Conservation (phyloP, 2,888 invertebrate species). For the Drosophila lacicola region DNA sequence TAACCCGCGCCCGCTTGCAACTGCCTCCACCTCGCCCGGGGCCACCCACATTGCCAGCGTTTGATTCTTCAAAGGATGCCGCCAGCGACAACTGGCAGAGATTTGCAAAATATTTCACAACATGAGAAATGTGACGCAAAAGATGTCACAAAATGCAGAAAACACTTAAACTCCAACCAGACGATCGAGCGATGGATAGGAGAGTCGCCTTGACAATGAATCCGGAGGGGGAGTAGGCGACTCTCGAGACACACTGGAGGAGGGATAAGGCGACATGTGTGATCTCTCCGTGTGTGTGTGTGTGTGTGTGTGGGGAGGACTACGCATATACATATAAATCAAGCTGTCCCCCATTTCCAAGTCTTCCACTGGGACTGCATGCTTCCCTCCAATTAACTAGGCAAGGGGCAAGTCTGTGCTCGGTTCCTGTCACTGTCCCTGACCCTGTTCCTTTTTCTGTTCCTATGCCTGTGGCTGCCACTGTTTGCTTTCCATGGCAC, state of each 20-base stretch:
- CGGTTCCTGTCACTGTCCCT: not conserved
- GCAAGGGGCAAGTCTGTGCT: conserved; percentile 12
- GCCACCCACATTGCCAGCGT: conserved; percentile 68
- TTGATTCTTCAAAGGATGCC: conserved; percentile 65
- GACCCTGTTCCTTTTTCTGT: not conserved
- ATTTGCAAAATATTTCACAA: conserved; percentile 81
- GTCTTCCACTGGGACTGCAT: conserved; percentile 15
- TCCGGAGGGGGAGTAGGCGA: not conserved
- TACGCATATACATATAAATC: conserved; percentile 49
- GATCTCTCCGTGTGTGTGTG: not conserved
- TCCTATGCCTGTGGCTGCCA: conserved; percentile 32
- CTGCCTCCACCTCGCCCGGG: not conserved
- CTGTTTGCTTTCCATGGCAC: conserved; percentile 38
- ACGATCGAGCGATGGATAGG: too few relatives aligned
- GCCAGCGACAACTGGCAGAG: conserved; percentile 52
- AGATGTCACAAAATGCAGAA: conserved; percentile 73
- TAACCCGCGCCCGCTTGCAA: not conserved
- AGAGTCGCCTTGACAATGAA: not conserved
- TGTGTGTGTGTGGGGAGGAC: not conserved
- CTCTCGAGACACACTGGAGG: not conserved
- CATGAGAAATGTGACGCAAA: conserved; percentile 73
- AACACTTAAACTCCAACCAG: conserved; percentile 65
- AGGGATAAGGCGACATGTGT: conserved; percentile 13
- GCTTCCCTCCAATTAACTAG: conserved; percentile 59
- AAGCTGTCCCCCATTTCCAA: conserved; percentile 18